These are phyloP conservation scores for Antigone vipio DNA, from an alignment of 2,113 vertebrate species.

Conservation along the genomic window DNA sequence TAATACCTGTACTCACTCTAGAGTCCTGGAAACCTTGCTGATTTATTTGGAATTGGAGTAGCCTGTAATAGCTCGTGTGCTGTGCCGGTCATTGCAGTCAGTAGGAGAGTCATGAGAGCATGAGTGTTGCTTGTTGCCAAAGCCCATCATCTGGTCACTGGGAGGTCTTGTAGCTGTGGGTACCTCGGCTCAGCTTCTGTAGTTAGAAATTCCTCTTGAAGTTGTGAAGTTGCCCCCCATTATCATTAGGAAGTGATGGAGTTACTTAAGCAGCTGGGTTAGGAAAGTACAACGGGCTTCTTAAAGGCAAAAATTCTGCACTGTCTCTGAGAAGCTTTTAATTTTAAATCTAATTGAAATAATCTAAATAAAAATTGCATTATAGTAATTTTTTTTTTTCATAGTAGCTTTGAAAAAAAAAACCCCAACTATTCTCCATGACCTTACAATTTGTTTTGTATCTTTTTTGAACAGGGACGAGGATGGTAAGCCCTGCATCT, in stretches of 20 bases:
- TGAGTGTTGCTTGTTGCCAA: neutral
- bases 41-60: neutral
- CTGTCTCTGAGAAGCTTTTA: neutral
- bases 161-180: neutral
- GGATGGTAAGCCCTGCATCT: slow-evolving; percentile 87
- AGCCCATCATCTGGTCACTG: neutral
- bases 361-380: neutral
- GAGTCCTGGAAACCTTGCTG: neutral
- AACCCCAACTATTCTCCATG: neutral
- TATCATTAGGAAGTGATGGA: neutral
- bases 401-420: neutral
- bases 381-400: neutral
- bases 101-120: neutral
- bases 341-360: neutral
- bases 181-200: neutral
- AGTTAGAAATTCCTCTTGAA: neutral
- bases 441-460: neutral
- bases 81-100: neutral
- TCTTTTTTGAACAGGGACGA: slow-evolving; percentile 74
- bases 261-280: neutral
- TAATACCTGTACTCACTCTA: neutral
- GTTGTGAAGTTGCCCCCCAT: neutral
- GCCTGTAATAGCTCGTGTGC: fast-evolving
- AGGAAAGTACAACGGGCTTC: neutral
- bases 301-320: neutral